Base-by-base conservation (phyloP, 2,797 vertebrate species). In the Agapornis canus region DNA sequence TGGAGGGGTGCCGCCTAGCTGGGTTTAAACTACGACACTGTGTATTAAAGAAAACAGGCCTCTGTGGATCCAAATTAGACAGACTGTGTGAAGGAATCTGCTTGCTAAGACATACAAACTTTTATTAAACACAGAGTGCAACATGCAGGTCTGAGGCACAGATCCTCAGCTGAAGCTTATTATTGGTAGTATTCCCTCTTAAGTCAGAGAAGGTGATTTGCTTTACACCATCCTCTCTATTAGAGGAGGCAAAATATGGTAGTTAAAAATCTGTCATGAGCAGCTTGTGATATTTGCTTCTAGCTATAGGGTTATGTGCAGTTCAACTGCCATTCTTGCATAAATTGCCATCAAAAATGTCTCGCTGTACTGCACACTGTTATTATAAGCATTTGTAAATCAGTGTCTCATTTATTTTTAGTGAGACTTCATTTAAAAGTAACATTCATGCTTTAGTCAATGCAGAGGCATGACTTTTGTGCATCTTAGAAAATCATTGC, bases 261-360 rank as follows among this genome's bases (percentile, higher is more conserved):
- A 96, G 94, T 96, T 94, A 96, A 94, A 96, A 95, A 91, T 86
- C 92, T 92, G 80, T 79, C 82, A 48, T 43, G 73, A 95, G 77
- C 89, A 95, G 87, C 89, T 95, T 96, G 91, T 94, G 87, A 65
- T 95, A 82, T 90, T 94, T 94, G 70, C 85, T 94, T 91, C 73
- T 64, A 91, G 80, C 73, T 85, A 79, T 23, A 70, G 92, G 56
- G 56, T 80, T 80, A 49, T 23, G 40, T 82, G 66, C 5, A 64
- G 72, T 90, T 92, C 77, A 92, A 51, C 73, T 31, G 14, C 70
- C 2, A 3, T 73, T 71, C 32, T 35, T 86, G 65, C 4, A 2
- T 83, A 29, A 57, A 69, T 60, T 86, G 72, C 83, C 68, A 71
- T 80, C 26, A 57, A 54, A 88, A 94, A 73, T 43, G 13, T 73